Evolutionary conservation across 2,888 invertebrate genomes (phyloP).

Genomic region (Leptopilina drosophilae): DNA sequence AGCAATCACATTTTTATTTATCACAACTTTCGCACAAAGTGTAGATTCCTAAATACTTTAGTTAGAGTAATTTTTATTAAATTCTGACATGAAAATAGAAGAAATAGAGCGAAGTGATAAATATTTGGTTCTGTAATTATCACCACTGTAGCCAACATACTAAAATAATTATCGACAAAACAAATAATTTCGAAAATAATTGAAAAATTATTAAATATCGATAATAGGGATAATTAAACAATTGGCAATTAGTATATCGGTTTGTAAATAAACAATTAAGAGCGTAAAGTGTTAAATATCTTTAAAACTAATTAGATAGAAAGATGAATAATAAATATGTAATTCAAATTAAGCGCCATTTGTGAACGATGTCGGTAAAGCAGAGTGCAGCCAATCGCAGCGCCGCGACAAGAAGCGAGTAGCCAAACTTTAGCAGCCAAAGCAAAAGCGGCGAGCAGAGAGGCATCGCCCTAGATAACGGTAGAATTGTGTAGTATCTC

Average conservation of each 20-base stretch:
- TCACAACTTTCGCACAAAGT: neutral
- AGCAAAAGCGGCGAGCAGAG: constrained; percentile 65
- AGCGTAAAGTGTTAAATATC: too few relatives aligned
- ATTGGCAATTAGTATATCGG: too few relatives aligned
- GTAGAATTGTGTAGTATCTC: constrained; percentile 71
- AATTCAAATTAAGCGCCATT: neutral
- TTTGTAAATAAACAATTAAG: too few relatives aligned
- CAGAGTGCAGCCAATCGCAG: neutral
- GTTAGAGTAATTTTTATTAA: neutral
- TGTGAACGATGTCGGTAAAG: neutral
- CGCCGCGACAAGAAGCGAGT: constrained; percentile 23
- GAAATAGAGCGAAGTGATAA: neutral
- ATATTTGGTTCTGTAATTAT: neutral
- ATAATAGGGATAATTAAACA: too few relatives aligned
- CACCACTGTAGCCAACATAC: neutral
- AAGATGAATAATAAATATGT: neutral
- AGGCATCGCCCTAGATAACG: constrained; percentile 76
- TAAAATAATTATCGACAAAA: neutral
- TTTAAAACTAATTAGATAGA: neutral
- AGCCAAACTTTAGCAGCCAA: constrained; percentile 51
- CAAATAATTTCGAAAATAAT: neutral
- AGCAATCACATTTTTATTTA: neutral
- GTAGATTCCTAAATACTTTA: neutral
- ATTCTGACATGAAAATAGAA: neutral
- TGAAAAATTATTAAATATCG: too few relatives aligned